phyloP scores from a whole-genome alignment of 2,797 vertebrate genomes.

The Labeo calbasu region DNA sequence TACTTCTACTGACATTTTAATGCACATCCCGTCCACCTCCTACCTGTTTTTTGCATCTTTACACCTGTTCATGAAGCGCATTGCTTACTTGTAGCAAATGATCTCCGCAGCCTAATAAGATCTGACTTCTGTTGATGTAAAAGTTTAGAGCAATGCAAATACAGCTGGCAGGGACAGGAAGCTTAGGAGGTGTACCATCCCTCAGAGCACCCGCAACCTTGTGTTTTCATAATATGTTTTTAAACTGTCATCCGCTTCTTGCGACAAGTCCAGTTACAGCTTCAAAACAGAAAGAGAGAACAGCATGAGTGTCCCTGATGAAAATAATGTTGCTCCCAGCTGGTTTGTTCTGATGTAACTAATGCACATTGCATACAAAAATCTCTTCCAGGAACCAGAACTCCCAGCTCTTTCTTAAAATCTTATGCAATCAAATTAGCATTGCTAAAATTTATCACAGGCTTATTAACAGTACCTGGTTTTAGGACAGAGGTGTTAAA shows the following conservation, averaged over 20 bases:
- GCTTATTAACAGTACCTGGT: background rate
- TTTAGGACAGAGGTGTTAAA: background rate
- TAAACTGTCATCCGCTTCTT: background rate
- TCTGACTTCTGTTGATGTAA: constrained; percentile 67
- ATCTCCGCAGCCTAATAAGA: constrained; percentile 63
- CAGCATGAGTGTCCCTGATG: background rate
- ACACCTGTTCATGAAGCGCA: background rate
- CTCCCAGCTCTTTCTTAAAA: background rate
- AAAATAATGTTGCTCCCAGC: background rate
- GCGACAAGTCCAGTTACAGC: background rate
- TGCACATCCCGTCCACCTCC: constrained; percentile 1
- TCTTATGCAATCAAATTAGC: background rate
- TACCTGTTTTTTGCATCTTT: constrained; percentile 4
- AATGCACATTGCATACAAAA: background rate
- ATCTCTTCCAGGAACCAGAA: background rate
- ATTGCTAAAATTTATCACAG: background rate
- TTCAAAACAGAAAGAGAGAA: constrained; percentile 17
- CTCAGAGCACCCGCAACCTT: constrained; percentile 7
- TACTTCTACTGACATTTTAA: constrained; percentile 38
- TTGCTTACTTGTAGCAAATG: background rate
- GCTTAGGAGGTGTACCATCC: constrained; percentile 23
- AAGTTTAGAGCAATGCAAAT: constrained; percentile 60
- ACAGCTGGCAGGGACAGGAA: constrained; percentile 39
- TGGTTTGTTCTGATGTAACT: background rate
- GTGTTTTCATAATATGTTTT: background rate